Conservation (phyloP, 2,888 invertebrate species). For the Lathronympha strigana region DNA sequence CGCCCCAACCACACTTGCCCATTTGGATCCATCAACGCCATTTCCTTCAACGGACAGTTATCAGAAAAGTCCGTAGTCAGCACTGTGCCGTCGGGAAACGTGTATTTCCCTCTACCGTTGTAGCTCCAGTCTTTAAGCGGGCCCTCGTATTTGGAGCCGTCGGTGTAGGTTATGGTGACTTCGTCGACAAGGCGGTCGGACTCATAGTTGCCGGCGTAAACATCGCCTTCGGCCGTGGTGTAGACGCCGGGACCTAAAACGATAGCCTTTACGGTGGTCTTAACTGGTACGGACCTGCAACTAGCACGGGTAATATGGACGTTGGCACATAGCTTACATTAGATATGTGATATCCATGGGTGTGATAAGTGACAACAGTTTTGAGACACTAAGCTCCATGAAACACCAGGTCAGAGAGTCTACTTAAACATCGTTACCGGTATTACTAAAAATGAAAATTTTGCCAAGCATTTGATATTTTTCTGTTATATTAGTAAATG, state of each 20-base stretch:
- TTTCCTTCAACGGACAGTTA: conserved; percentile 75
- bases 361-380: too few species aligned
- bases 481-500: too few species aligned
- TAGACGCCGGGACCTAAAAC: conserved; percentile 80
- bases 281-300: too few species aligned
- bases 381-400: too few species aligned
- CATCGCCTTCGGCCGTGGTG: conserved; percentile 83
- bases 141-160: conserved; percentile 81
- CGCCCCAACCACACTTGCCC: conserved; percentile 81
- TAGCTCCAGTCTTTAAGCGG: conserved; percentile 76
- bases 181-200: conserved; percentile 75
- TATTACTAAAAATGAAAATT: too few species aligned
- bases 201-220: conserved; percentile 83
- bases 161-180: conserved; percentile 68
- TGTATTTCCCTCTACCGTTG: conserved; percentile 75
- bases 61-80: conserved; percentile 76
- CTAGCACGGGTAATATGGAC: too few species aligned
- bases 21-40: conserved; percentile 78
- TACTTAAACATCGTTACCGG: too few species aligned
- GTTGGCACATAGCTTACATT: too few species aligned
- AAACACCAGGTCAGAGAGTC: too few species aligned
- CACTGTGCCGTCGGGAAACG: conserved; percentile 77
- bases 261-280: neutral
- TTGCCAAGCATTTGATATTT: too few species aligned
- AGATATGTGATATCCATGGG: too few species aligned